Conservation (phyloP, 2,113 vertebrate genomes). For the Indri indri region DNA sequence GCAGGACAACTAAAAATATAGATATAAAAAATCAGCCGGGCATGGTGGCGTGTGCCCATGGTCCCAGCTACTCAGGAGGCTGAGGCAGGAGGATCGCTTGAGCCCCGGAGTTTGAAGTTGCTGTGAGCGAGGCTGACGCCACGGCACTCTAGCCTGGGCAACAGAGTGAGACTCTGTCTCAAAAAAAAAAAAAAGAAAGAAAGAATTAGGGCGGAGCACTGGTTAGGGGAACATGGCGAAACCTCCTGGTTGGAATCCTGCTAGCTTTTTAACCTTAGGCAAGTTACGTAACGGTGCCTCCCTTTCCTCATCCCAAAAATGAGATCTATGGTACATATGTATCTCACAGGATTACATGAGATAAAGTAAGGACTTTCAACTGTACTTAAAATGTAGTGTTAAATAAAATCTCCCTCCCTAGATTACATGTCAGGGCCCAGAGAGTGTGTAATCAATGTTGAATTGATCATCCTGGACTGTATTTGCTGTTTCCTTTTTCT, state of each 20-base stretch:
- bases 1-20: too few relatives aligned
- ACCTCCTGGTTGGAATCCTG: background rate
- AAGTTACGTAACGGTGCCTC: background rate
- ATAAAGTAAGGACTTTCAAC: slow-evolving; percentile 11
- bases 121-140: too few relatives aligned
- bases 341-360: background rate
- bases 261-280: background rate
- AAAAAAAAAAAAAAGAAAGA: too few relatives aligned
- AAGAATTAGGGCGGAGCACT: background rate
- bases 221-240: background rate
- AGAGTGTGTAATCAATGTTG: background rate
- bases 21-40: too few relatives aligned
- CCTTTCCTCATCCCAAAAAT: background rate
- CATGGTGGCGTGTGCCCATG: too few relatives aligned
- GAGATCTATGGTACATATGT: background rate
- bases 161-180: too few relatives aligned
- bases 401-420: background rate
- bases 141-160: too few relatives aligned
- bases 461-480: background rate
- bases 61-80: too few relatives aligned
- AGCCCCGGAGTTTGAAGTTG: too few relatives aligned
- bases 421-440: background rate
- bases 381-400: background rate
- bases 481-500: background rate
- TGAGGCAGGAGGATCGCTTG: too few relatives aligned